Evolutionary conservation across 2,888 invertebrate species (phyloP).

Genomic region (Isoperla grammatica): DNA sequence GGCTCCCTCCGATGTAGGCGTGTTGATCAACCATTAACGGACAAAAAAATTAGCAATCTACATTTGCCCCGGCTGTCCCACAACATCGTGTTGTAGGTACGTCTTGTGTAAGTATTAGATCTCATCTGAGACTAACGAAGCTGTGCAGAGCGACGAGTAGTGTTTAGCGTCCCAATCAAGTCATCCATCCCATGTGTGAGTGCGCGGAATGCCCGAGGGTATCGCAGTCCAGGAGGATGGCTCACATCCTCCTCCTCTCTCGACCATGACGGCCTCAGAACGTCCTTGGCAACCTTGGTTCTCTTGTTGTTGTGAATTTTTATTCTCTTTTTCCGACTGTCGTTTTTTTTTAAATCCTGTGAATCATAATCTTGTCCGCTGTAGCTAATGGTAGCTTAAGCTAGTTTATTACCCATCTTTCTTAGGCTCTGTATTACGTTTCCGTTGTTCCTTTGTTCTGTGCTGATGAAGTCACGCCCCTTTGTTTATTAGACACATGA

Average conservation of each 20-base stretch:
- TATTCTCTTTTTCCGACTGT: constrained; percentile 13
- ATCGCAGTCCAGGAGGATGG: constrained; percentile 18
- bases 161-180: too few species aligned
- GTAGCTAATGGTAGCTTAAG: constrained; percentile 8
- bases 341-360: constrained; percentile 11
- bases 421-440: neutral
- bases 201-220: too few species aligned
- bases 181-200: too few species aligned
- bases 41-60: too few species aligned
- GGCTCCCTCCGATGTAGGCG: constrained; percentile 5
- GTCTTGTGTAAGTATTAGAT: too few species aligned
- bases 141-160: too few species aligned
- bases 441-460: neutral
- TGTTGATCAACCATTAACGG: constrained; percentile 2
- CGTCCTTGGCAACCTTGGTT: constrained; percentile 24
- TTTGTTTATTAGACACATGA: neutral
- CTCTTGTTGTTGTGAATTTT: constrained; percentile 17
- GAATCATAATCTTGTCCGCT: constrained; percentile 14
- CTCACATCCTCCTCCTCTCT: constrained; percentile 20
- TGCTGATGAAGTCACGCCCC: neutral
- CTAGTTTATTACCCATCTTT: constrained; percentile 1
- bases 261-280: constrained; percentile 21
- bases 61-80: too few species aligned
- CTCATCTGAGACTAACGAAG: too few species aligned
- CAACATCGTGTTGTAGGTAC: too few species aligned